These are phyloP conservation scores for Eudasyphora cyanicolor DNA, from an alignment of 2,888 invertebrate genomes.

Conservation along the genomic window DNA sequence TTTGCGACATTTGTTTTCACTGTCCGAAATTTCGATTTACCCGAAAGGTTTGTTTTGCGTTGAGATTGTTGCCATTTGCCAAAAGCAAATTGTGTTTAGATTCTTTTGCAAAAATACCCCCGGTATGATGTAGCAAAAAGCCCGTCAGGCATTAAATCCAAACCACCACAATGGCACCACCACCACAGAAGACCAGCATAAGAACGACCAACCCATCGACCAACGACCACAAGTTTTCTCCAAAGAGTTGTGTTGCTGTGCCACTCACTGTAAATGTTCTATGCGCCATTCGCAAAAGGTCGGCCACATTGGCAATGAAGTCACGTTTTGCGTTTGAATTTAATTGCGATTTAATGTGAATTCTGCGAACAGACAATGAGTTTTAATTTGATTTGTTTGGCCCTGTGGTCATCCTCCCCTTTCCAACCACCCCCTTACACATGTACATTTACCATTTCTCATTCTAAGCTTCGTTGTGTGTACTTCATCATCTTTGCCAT, in stretches of 20 bases:
- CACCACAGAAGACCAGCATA: too few species aligned
- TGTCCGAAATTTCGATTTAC: slow-evolving; percentile 43
- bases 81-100: slow-evolving; percentile 45
- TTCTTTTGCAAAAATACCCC: slow-evolving; percentile 15
- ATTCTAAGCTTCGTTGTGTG: background rate
- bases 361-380: slow-evolving; percentile 27
- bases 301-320: slow-evolving; percentile 1
- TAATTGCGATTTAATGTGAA: slow-evolving; percentile 33
- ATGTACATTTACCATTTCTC: slow-evolving; percentile 6
- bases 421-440: background rate
- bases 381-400: slow-evolving; percentile 23
- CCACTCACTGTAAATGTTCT: too few species aligned
- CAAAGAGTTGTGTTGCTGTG: background rate
- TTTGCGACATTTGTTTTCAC: background rate
- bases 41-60: slow-evolving; percentile 29
- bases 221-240: background rate
- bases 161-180: background rate
- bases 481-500: slow-evolving; percentile 22
- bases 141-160: background rate
- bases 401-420: background rate
- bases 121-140: background rate
- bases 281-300: background rate
- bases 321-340: slow-evolving; percentile 37
- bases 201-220: background rate
- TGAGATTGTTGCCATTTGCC: slow-evolving; percentile 58